Base-by-base conservation (phyloP, 2,113 vertebrate species). In the Clarias magur region DNA sequence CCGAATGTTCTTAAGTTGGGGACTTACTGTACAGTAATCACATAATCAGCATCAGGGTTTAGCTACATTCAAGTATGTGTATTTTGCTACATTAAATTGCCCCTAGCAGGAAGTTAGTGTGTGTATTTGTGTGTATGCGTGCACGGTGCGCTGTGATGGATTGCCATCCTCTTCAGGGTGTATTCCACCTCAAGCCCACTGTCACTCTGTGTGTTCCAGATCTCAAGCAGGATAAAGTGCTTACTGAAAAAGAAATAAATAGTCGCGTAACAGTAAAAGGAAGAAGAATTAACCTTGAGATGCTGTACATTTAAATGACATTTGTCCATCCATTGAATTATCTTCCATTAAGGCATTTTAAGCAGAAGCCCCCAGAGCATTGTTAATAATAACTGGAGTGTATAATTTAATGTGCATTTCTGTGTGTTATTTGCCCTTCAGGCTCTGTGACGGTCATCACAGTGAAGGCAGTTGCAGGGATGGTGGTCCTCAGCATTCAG, bases 381-480 rank as follows among this genome's bases (percentile, higher is more conserved):
- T 75, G 21, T 59, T 34, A 34, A 12, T 59, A 59, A 34, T 34
- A 59, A 4, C 27, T 34, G 54, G 19, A 42, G 57, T 56, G 6
- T 13, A 56, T 56, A 13, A 10, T 73, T 38, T 11, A 23, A 59
- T 59, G 6, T 30, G n/a, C 17, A 57, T 59, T 60, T 80, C 80
- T 53, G 21, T 70, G 16, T 83, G 53, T 12, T 73, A 15, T 84
- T 78, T 81, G 7, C n/a, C 17, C 17, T 67, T 0, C 94, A 99
- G 98, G 97, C 84, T 98, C 98, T 0, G 95, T 97, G 94, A 98
- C 97, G 0, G 97, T 95, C 63, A 96, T 99, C 84, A 95, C 98
- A 0, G 98, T 97, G 91, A 99, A 99, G 91, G 98, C 98, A 0
- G 96, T 99, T 88, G 96, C 98, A 0, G 96, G 97, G 34, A 99